Evolutionary conservation across 2,888 invertebrate species (phyloP).

Genomic region (Cerceris rybyensis): DNA sequence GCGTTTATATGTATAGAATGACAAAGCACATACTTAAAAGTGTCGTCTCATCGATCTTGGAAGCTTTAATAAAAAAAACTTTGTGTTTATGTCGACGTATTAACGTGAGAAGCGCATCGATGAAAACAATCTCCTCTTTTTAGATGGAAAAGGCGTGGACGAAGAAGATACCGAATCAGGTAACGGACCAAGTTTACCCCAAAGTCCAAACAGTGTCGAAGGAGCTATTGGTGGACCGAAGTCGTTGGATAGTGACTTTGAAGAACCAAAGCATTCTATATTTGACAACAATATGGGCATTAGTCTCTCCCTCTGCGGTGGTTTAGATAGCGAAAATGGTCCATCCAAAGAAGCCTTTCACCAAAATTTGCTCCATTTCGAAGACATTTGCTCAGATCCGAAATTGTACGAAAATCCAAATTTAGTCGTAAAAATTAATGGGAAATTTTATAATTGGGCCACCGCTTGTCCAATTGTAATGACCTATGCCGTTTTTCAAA

Average conservation of each 20-base stretch:
- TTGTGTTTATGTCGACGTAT: not conserved
- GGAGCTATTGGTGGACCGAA: slow-evolving; percentile 87
- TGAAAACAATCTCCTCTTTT: slow-evolving; percentile 32
- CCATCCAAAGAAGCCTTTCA: slow-evolving; percentile 86
- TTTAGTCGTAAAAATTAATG: slow-evolving; percentile 92
- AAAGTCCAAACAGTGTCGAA: slow-evolving; percentile 95
- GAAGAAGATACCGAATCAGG: slow-evolving; percentile 98
- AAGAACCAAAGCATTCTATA: slow-evolving; percentile 85
- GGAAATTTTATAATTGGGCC: slow-evolving; percentile 95
- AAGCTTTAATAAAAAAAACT: not conserved
- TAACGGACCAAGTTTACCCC: slow-evolving; percentile 96
- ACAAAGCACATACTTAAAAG: no score
- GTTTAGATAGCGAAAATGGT: slow-evolving; percentile 83
- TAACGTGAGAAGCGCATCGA: not conserved
- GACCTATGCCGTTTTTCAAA: slow-evolving; percentile 92
- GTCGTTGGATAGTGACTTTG: slow-evolving; percentile 92
- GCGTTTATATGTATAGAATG: no score
- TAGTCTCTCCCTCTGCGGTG: slow-evolving; percentile 91
- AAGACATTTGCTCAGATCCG: slow-evolving; percentile 87
- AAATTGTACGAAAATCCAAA: slow-evolving; percentile 90
- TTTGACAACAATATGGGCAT: slow-evolving; percentile 83
- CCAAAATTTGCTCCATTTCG: slow-evolving; percentile 83
- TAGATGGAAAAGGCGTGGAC: slow-evolving; percentile 83
- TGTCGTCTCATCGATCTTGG: no score
- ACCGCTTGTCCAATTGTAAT: slow-evolving; percentile 95